Conservation (phyloP, 2,113 vertebrate genomes). For the Telmatochromis sp. region DNA sequence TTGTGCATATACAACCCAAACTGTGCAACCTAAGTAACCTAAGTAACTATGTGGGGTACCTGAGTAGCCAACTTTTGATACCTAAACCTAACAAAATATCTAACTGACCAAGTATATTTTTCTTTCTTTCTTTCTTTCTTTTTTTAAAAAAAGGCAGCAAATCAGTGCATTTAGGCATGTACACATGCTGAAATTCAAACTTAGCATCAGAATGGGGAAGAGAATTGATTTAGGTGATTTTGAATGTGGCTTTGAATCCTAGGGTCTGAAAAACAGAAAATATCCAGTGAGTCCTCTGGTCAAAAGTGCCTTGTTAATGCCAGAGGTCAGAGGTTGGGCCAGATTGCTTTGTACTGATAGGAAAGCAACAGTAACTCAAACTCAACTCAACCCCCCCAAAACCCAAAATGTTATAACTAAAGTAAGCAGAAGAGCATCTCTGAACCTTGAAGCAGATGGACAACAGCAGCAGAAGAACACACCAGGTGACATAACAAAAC, state of each 20-base stretch:
- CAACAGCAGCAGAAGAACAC: background rate
- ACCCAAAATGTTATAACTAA: background rate
- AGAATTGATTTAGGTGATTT: background rate
- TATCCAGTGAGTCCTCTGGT: background rate
- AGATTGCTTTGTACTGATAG: background rate
- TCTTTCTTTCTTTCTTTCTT: background rate
- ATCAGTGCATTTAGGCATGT: background rate
- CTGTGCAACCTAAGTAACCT: background rate
- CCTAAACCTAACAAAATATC: background rate
- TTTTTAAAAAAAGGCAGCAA: too few relatives aligned
- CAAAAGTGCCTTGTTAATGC: background rate
- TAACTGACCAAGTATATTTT: background rate
- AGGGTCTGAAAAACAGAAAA: background rate
- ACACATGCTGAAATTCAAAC: background rate
- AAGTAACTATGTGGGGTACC: background rate
- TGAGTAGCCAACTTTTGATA: background rate
- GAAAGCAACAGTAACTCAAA: background rate
- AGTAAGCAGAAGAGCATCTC: background rate
- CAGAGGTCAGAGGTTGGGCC: background rate
- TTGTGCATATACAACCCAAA: background rate
- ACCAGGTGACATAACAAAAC: background rate
- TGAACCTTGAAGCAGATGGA: background rate
- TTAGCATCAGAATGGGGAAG: background rate
- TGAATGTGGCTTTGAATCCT: background rate
- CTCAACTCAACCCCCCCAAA: background rate